These are phyloP conservation scores for Papilio demoleus DNA, from an alignment of 2,888 invertebrate genomes.

Conservation along the genomic window DNA sequence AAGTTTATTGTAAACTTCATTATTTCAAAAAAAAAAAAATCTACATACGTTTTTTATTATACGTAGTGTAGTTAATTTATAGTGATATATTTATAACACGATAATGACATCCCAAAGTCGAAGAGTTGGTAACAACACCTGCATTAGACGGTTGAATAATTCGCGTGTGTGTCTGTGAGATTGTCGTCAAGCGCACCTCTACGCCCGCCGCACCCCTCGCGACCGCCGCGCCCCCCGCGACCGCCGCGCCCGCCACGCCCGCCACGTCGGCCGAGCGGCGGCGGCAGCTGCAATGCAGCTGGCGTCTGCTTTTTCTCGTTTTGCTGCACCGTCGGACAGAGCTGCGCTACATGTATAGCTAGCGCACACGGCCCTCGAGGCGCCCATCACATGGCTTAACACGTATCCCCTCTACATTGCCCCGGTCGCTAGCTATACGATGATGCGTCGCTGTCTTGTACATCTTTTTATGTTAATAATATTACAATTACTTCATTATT, in stretches of 20 bases:
- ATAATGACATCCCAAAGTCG: conserved; percentile 35
- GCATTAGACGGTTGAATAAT: conserved; percentile 64
- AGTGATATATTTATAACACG: conserved; percentile 39
- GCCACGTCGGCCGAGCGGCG: conserved; percentile 36
- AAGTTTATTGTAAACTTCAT: no score
- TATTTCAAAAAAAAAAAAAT: no score
- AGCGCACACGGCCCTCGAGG: conserved; percentile 39
- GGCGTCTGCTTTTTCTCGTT: conserved; percentile 75
- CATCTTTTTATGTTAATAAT: conserved; percentile 1
- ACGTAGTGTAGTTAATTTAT: not conserved
- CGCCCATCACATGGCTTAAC: conserved; percentile 15
- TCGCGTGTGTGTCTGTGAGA: conserved; percentile 52
- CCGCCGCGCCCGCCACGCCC: no score
- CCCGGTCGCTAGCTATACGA: conserved; percentile 14
- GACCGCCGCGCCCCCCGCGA: conserved; percentile 34
- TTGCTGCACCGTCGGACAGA: conserved; percentile 54
- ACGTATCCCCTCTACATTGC: conserved; percentile 6
- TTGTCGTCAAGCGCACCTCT: conserved; percentile 46
- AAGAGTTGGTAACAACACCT: conserved; percentile 49
- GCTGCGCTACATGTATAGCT: conserved; percentile 48
- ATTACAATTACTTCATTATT: not conserved
- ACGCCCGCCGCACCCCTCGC: conserved; percentile 36
- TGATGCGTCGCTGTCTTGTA: not conserved
- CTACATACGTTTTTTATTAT: not conserved
- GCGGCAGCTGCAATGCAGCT: conserved; percentile 79